A percentile compares a stretch with the other conserved stretches of the same genome.
Evolutionary conservation across 2,888 invertebrate genomes (phyloP).

Genomic region (Drosophila pullipes): DNA sequence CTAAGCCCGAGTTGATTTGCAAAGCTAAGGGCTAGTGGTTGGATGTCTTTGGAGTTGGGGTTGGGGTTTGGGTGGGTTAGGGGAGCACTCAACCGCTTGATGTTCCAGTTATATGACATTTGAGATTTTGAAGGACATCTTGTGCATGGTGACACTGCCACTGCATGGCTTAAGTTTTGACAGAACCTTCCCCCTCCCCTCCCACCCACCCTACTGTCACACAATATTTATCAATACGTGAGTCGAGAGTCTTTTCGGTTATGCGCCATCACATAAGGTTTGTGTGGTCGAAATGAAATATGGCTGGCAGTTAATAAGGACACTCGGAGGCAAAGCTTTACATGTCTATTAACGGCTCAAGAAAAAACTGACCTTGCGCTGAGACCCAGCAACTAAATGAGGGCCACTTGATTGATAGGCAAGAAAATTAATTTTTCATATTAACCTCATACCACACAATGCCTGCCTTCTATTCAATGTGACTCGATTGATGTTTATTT

Average conservation of each 20-base stretch:
- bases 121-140: constrained; percentile 70
- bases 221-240: constrained; percentile 66
- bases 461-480: constrained; percentile 7
- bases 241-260: constrained; percentile 22
- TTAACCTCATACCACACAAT: constrained; percentile 10
- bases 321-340: constrained; percentile 52
- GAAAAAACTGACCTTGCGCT: constrained; percentile 28
- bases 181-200: constrained; percentile 26
- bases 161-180: constrained; percentile 56
- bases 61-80: background rate
- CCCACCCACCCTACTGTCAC: constrained; percentile 37
- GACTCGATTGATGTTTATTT: constrained; percentile 40
- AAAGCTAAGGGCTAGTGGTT: constrained; percentile 47
- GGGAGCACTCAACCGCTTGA: constrained; percentile 47
- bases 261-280: constrained; percentile 21
- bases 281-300: constrained; percentile 63
- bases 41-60: background rate
- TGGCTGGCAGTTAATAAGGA: constrained; percentile 69
- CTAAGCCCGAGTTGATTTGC: constrained; percentile 76
- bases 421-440: constrained; percentile 73
- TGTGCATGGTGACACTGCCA: constrained; percentile 2
- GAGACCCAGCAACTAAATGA: background rate
- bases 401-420: constrained; percentile 67
- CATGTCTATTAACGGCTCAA: constrained; percentile 44
- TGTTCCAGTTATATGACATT: constrained; percentile 67